Percentiles rank a stretch among this genome's conserved stretches.
Conservation (phyloP, 2,113 vertebrate species). For the Tupaia chinensis region DNA sequence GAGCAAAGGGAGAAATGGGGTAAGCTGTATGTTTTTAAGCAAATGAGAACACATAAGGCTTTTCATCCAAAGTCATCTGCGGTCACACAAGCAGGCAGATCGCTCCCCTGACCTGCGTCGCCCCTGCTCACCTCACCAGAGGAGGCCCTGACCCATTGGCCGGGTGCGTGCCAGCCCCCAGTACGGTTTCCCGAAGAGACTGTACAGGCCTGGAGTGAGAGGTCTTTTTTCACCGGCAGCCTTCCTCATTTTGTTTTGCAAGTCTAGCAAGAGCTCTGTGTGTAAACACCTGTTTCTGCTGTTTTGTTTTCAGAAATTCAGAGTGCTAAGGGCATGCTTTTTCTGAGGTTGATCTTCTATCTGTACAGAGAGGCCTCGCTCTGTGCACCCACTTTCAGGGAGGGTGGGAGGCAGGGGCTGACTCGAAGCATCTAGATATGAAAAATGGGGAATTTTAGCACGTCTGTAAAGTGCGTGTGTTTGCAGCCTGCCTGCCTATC, state of each 20-base stretch:
- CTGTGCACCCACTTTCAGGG: background rate
- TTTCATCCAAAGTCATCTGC: background rate
- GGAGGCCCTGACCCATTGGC: accelerated
- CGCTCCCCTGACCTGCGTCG: background rate
- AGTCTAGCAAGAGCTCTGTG: background rate
- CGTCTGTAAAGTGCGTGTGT: background rate
- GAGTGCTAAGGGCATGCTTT: background rate
- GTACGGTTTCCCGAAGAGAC: background rate
- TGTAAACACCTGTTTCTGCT: background rate
- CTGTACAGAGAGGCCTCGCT: background rate
- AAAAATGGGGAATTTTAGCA: background rate
- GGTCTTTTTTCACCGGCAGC: background rate
- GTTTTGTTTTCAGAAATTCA: slow-evolving; percentile 46
- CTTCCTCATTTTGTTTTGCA: background rate
- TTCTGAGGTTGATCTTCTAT: background rate
- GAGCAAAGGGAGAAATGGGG: slow-evolving; percentile 10
- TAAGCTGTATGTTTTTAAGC: background rate
- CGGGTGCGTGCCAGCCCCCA: background rate
- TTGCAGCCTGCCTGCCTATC: background rate
- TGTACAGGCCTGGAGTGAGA: background rate
- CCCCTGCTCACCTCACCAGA: accelerated
- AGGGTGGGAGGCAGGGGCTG: background rate
- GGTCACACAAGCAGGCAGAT: background rate
- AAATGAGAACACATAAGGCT: background rate
- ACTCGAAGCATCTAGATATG: background rate